phyloP scores from a whole-genome alignment of 2,888 invertebrate species.

The Drosophila subsilvestris region DNA sequence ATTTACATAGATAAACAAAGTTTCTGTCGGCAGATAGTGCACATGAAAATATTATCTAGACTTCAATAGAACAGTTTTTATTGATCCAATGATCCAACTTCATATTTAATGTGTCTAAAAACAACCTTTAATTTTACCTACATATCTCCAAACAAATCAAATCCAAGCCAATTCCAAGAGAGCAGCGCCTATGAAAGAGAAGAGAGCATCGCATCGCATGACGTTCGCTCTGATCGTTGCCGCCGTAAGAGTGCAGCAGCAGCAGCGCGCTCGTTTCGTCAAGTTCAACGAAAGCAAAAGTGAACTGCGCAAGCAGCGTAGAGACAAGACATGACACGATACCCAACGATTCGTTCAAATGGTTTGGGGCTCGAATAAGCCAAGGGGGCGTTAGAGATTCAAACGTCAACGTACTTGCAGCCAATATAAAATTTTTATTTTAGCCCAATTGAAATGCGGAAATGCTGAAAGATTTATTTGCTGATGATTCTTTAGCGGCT shows the following conservation, averaged over 20 bases:
- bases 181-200: too few species aligned
- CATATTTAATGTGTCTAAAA: too few species aligned
- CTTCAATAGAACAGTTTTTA: too few species aligned
- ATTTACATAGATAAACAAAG: too few species aligned
- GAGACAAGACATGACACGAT: neutral
- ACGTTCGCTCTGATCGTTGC: neutral
- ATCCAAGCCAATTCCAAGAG: too few species aligned
- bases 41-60: too few species aligned
- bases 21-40: too few species aligned
- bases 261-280: constrained; percentile 25
- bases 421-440: constrained; percentile 16
- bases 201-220: neutral
- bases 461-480: constrained; percentile 65
- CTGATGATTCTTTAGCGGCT: constrained; percentile 39
- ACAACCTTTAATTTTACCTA: too few species aligned
- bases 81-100: too few species aligned
- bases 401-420: constrained; percentile 27
- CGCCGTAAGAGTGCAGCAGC: constrained; percentile 34
- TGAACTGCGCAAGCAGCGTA: constrained; percentile 34
- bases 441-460: constrained; percentile 67
- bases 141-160: too few species aligned
- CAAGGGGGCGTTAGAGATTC: constrained; percentile 28
- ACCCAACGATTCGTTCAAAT: constrained; percentile 11
- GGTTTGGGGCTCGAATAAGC: constrained; percentile 62
- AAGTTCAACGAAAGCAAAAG: constrained; percentile 56